Evolutionary conservation across 2,797 vertebrate genomes (phyloP).

Genomic region (Rhyacichthys aspro): DNA sequence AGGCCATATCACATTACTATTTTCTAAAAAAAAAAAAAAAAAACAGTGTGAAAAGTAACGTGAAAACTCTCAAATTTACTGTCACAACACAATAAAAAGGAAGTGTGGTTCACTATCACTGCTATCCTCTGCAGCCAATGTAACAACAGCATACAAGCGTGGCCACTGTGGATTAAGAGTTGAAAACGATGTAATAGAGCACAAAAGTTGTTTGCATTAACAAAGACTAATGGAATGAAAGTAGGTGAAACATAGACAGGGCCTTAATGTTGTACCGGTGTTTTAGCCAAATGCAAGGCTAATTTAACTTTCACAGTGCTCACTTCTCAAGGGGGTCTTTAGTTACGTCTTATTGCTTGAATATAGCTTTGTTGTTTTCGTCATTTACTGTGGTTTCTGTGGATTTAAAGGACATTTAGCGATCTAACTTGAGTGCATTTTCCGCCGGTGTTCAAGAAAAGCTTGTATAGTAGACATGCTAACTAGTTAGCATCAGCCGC

Average conservation of each 20-base stretch:
- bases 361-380: too few species aligned
- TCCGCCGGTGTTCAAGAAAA: slow-evolving; percentile 39
- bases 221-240: not conserved
- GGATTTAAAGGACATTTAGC: not conserved
- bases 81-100: not conserved
- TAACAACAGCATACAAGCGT: not conserved
- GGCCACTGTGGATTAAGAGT: not conserved
- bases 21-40: too few species aligned
- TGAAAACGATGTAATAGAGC: not conserved
- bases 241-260: slow-evolving; percentile 13
- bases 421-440: slow-evolving; percentile 36
- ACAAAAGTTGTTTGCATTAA: slow-evolving; percentile 4
- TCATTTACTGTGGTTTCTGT: not conserved
- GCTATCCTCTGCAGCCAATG: not conserved
- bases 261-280: slow-evolving; percentile 24
- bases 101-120: slow-evolving; percentile 8
- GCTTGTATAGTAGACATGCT: slow-evolving; percentile 49
- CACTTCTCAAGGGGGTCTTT: not conserved
- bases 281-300: not conserved
- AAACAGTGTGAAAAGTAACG: too few species aligned
- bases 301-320: not conserved
- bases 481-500: slow-evolving; percentile 50
- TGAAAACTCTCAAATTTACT: too few species aligned
- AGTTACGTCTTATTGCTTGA: too few species aligned
- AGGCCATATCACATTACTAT: too few species aligned